These are phyloP conservation scores for Lasius fuliginosus DNA, from an alignment of 2,888 invertebrate species.

Conservation along the genomic window DNA sequence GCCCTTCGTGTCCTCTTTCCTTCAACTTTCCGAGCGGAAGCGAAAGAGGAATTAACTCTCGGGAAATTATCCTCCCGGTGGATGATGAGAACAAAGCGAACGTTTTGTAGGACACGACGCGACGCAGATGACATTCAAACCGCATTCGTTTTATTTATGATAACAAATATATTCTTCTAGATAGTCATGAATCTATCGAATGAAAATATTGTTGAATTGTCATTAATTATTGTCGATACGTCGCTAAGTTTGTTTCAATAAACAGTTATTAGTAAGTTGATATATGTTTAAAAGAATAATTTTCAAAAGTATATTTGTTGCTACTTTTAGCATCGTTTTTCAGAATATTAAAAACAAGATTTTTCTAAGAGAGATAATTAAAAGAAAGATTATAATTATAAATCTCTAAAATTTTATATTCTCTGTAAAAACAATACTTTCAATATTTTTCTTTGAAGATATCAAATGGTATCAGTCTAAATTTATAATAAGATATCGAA, in stretches of 20 bases:
- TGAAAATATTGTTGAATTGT: not conserved
- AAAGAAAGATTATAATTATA: not conserved
- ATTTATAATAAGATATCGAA: not conserved
- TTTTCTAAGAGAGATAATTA: not conserved
- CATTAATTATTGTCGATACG: not conserved
- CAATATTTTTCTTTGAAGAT: not conserved
- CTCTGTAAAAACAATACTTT: not conserved
- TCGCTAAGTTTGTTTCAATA: not conserved
- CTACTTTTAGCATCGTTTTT: not conserved
- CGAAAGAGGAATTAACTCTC: slow-evolving; percentile 82
- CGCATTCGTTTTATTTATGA: not conserved
- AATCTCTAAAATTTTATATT: not conserved
- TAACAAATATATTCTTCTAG: not conserved
- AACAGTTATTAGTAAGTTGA: not conserved
- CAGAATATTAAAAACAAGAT: not conserved
- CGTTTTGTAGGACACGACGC: slow-evolving; percentile 62
- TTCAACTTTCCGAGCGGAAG: slow-evolving; percentile 43
- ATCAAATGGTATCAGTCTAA: not conserved
- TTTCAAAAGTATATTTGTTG: not conserved
- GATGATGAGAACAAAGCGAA: slow-evolving; percentile 67
- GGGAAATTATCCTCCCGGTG: slow-evolving; percentile 80
- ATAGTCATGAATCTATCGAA: not conserved
- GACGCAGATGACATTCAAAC: slow-evolving; percentile 9
- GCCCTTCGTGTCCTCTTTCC: slow-evolving; percentile 79
- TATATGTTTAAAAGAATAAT: not conserved